A percentile compares a stretch with the other conserved stretches of the same genome.
These are phyloP conservation scores for Ormia ochracea DNA, from an alignment of 2,888 invertebrate species.

Conservation along the genomic window DNA sequence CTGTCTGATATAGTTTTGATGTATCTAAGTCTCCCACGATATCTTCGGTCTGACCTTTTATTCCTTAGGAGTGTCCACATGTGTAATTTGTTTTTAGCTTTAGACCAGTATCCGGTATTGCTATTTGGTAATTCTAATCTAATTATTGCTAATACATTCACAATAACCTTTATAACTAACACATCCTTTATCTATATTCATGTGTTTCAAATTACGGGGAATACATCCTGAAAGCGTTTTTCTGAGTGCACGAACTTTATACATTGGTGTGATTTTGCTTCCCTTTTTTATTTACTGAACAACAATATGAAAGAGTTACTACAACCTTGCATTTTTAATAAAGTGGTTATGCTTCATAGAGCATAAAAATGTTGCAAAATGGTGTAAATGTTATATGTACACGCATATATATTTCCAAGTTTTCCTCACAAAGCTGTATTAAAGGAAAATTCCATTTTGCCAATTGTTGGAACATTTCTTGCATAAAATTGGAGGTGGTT, in stretches of 20 bases:
- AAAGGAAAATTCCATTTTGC: slow-evolving; percentile 9
- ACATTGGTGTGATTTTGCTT: background rate
- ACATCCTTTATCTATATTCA: background rate
- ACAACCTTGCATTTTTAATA: slow-evolving; percentile 50
- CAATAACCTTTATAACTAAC: background rate
- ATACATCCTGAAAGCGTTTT: background rate
- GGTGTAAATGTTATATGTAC: slow-evolving; percentile 29
- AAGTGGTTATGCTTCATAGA: slow-evolving; percentile 54
- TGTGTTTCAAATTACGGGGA: background rate
- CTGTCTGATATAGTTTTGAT: too few relatives aligned
- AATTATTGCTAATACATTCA: too few relatives aligned
- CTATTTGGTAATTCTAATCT: too few relatives aligned
- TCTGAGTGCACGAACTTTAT: background rate
- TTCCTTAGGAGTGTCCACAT: too few relatives aligned
- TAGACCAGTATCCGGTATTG: too few relatives aligned
- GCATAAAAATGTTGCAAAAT: slow-evolving; percentile 56
- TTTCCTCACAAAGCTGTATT: slow-evolving; percentile 7
- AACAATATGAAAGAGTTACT: slow-evolving; percentile 48
- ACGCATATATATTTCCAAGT: background rate
- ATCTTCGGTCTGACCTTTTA: too few relatives aligned
- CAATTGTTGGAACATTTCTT: slow-evolving; percentile 2
- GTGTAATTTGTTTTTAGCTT: too few relatives aligned
- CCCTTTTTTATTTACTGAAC: slow-evolving; percentile 29
- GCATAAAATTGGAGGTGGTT: slow-evolving; percentile 24
- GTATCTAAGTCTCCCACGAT: too few relatives aligned